phyloP scores from a whole-genome alignment of 2,113 vertebrate species.

The Leuciscus idus region DNA sequence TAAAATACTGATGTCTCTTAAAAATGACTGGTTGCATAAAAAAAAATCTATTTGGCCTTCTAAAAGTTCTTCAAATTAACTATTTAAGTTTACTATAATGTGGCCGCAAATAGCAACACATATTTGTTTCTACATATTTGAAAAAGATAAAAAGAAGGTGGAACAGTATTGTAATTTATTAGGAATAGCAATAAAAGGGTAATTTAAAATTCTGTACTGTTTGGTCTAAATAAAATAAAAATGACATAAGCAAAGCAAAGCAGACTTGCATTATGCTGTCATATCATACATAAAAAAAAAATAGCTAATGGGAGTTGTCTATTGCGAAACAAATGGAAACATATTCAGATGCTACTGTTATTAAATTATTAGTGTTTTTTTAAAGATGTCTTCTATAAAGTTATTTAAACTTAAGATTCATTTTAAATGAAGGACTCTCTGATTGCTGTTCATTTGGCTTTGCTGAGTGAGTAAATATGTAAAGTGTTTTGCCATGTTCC shows the following conservation, averaged over 20 bases:
- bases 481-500: not conserved
- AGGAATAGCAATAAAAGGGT: not conserved
- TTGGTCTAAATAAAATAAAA: not conserved
- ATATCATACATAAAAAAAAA: too few relatives aligned
- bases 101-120: not conserved
- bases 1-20: not conserved
- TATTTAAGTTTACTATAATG: not conserved
- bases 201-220: not conserved
- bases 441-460: conserved; percentile 5
- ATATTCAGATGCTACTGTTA: not conserved
- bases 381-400: not conserved
- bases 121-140: not conserved
- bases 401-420: not conserved
- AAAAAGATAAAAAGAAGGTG: not conserved
- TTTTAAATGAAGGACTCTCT: not conserved
- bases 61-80: not conserved
- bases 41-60: not conserved
- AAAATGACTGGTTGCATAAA: not conserved
- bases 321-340: too few relatives aligned
- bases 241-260: too few relatives aligned
- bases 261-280: too few relatives aligned
- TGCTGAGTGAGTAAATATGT: conserved; percentile 1
- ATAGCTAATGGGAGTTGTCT: too few relatives aligned
- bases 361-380: not conserved
- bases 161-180: not conserved